phyloP scores from a whole-genome alignment of 2,888 invertebrate genomes.

The Apodemia hepburni region DNA sequence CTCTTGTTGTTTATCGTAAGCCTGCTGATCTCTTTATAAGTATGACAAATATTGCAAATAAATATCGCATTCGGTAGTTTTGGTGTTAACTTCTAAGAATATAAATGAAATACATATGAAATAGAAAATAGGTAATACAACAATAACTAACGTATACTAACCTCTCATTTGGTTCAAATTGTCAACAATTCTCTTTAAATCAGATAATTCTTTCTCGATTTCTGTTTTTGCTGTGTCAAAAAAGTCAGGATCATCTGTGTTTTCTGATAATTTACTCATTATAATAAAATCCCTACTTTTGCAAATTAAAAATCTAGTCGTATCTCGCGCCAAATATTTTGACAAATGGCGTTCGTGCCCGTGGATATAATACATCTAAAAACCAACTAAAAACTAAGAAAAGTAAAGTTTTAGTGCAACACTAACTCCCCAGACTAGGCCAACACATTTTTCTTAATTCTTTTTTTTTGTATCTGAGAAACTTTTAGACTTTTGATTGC shows the following conservation, averaged over 20 bases:
- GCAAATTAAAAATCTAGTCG: not conserved
- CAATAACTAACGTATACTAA: conserved; percentile 27
- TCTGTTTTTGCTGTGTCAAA: conserved; percentile 42
- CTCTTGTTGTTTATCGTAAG: too few species aligned
- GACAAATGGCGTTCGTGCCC: not conserved
- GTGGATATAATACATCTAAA: too few species aligned
- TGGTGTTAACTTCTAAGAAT: too few species aligned
- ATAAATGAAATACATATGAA: not conserved
- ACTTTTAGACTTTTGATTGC: not conserved
- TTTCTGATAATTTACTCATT: conserved; percentile 34
- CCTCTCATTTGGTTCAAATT: conserved; percentile 62
- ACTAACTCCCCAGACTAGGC: not conserved
- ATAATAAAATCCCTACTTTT: conserved; percentile 15
- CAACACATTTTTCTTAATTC: not conserved
- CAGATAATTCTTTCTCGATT: conserved; percentile 53
- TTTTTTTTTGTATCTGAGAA: not conserved
- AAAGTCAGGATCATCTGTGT: conserved; percentile 45
- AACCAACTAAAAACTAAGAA: not conserved
- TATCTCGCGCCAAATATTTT: not conserved
- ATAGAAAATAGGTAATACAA: not conserved
- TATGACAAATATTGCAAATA: too few species aligned
- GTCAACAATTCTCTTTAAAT: conserved; percentile 57
- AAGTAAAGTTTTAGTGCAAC: not conserved
- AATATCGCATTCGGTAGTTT: too few species aligned
- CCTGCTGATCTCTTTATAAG: too few species aligned